A percentile compares a stretch with the other conserved stretches of the same genome.
These are phyloP conservation scores for Xiphophorus hellerii DNA, from an alignment of 2,113 vertebrate genomes.

Conservation along the genomic window DNA sequence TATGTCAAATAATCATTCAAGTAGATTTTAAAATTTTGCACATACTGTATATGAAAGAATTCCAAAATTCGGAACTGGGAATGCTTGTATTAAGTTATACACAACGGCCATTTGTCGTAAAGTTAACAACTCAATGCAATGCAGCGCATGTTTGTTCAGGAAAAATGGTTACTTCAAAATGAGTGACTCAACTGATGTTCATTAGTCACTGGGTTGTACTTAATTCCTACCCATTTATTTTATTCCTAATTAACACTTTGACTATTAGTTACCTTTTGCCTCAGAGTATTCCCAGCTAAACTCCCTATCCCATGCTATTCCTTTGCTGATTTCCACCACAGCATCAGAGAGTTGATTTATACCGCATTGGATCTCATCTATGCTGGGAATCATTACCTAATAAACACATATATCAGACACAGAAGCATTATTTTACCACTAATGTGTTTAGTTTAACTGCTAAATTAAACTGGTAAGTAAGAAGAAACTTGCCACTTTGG, in stretches of 20 bases:
- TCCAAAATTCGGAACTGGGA: too few species aligned
- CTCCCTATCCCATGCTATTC: slow-evolving; percentile 82
- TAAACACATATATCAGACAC: slow-evolving; percentile 1
- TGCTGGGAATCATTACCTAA: slow-evolving; percentile 83
- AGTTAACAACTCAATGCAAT: too few species aligned
- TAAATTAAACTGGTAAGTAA: neutral
- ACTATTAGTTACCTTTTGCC: slow-evolving; percentile 22
- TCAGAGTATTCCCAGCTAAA: slow-evolving; percentile 2
- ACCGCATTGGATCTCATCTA: slow-evolving; percentile 84
- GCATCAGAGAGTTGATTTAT: slow-evolving; percentile 80
- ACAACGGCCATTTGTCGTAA: too few species aligned
- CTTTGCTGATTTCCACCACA: slow-evolving; percentile 83
- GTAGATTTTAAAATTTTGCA: too few species aligned
- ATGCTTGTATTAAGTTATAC: too few species aligned
- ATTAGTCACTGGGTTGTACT: too few species aligned
- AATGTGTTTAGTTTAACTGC: neutral
- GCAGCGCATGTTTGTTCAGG: too few species aligned
- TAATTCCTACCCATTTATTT: neutral
- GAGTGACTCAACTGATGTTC: too few species aligned
- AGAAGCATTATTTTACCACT: neutral
- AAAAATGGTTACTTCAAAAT: too few species aligned
- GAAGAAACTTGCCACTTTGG: slow-evolving; percentile 78
- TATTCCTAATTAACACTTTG: too few species aligned
- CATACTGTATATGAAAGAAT: too few species aligned
- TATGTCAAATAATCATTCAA: too few species aligned